Evolutionary conservation across 2,113 vertebrate genomes (phyloP).

Genomic region (Empidonax alnorum): DNA sequence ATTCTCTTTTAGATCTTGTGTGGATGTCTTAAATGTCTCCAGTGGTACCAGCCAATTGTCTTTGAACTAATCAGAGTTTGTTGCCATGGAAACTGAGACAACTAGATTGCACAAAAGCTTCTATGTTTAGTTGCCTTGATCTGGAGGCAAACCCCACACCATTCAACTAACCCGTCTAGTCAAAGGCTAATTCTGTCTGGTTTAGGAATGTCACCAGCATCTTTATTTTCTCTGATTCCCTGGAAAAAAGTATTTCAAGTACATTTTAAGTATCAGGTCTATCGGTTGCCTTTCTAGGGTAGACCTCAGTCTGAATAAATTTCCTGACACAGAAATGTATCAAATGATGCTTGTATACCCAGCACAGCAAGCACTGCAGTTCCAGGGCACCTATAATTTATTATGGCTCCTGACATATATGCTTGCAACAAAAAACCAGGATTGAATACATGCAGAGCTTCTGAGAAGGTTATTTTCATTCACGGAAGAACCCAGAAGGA

Average conservation of each 20-base stretch:
- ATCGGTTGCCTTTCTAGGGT: background rate
- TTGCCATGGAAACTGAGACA: background rate
- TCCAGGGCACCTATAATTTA: background rate
- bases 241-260: background rate
- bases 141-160: background rate
- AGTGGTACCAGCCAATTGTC: background rate
- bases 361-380: background rate
- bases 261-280: background rate
- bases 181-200: background rate
- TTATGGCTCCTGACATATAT: background rate
- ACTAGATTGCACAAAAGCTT: background rate
- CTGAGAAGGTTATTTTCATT: background rate
- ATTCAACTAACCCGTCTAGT: background rate
- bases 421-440: background rate
- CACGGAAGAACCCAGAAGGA: background rate
- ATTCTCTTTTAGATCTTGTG: background rate
- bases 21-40: background rate
- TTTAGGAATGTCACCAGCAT: background rate
- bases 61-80: background rate
- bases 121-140: background rate
- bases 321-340: background rate
- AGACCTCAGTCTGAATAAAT: background rate
- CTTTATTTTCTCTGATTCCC: background rate
- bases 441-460: background rate
- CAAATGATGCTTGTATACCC: background rate